Conservation (phyloP, 2,113 vertebrate genomes). For the Origma solitaria region DNA sequence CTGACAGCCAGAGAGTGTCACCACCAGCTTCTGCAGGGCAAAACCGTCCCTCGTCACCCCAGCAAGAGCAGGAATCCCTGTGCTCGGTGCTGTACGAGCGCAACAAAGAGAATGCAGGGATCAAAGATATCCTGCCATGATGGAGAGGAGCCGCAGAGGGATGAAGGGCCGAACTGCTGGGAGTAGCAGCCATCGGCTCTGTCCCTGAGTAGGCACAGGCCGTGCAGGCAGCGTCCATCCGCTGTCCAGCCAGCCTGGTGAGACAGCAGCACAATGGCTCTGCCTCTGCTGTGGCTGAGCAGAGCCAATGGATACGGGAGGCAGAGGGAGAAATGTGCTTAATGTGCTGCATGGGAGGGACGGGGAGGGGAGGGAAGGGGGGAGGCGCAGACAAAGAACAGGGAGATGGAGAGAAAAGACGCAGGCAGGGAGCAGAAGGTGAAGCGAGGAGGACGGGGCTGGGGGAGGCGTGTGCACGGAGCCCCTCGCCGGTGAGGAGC, state of each 20-base stretch:
- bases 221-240: neutral
- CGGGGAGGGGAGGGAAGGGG: neutral
- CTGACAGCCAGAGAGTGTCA: neutral
- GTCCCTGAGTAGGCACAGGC: neutral
- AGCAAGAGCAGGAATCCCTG: rapidly evolving
- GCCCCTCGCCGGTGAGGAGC: neutral
- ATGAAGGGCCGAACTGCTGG: rapidly evolving
- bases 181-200: neutral
- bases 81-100: rapidly evolving
- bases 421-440: constrained; percentile 15
- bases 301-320: neutral
- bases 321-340: neutral
- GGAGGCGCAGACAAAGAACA: constrained; percentile 36
- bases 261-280: neutral
- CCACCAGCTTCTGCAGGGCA: neutral
- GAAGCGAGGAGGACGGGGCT: neutral
- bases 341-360: constrained; percentile 41
- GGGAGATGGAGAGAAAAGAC: neutral
- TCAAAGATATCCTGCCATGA: rapidly evolving
- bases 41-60: neutral
- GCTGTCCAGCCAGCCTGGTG: neutral
- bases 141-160: neutral
- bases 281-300: neutral
- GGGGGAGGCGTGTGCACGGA: neutral
- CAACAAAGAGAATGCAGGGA: rapidly evolving